Percentiles rank a stretch among this genome's conserved stretches.
These are phyloP conservation scores for Eupithecia centaureata DNA, from an alignment of 2,888 invertebrate species.

Conservation along the genomic window DNA sequence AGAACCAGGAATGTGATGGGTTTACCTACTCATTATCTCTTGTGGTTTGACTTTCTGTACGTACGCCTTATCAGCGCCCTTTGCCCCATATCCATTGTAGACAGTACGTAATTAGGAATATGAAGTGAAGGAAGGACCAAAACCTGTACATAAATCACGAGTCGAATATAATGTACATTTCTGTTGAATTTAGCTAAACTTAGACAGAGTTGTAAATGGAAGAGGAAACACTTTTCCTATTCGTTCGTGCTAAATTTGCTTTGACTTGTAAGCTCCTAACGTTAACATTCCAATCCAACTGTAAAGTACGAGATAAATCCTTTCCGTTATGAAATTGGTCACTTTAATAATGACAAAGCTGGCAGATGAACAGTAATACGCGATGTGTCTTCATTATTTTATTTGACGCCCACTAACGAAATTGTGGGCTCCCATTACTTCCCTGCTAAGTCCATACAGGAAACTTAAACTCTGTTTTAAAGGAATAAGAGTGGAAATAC, in stretches of 20 bases:
- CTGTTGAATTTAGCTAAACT: not conserved
- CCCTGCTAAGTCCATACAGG: constrained; percentile 7
- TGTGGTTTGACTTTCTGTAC: not conserved
- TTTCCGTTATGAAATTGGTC: constrained; percentile 31
- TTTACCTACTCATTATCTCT: not conserved
- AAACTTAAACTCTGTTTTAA: constrained; percentile 1
- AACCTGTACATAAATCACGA: not conserved
- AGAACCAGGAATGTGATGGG: not conserved
- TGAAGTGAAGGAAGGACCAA: too few relatives aligned
- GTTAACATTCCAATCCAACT: constrained; percentile 22
- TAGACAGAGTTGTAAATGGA: not conserved
- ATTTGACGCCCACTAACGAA: constrained; percentile 36
- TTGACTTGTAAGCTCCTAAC: constrained; percentile 1
- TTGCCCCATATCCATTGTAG: not conserved
- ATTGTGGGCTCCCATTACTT: constrained; percentile 19
- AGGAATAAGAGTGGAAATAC: not conserved
- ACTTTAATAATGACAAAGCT: constrained; percentile 32
- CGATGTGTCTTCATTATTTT: constrained; percentile 41
- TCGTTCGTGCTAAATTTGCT: not conserved
- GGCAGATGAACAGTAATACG: constrained; percentile 37
- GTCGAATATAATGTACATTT: not conserved
- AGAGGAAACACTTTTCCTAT: not conserved
- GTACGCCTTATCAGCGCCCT: not conserved
- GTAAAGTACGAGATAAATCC: constrained; percentile 30
- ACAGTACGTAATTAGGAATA: not conserved